These are phyloP conservation scores for Hirudo medicinalis DNA, from an alignment of 1,140 invertebrate species.

Conservation along the genomic window DNA sequence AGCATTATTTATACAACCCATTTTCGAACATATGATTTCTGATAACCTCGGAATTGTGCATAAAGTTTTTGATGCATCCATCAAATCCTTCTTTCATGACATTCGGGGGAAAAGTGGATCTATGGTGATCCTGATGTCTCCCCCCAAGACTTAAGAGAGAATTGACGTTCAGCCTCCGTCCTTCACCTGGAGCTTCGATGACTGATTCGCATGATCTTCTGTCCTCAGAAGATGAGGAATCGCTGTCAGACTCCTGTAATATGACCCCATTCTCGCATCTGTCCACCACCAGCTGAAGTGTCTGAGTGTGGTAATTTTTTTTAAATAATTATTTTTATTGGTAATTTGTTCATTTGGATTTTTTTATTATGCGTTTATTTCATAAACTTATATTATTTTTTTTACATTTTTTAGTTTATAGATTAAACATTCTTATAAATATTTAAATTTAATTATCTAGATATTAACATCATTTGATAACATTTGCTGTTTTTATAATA, in stretches of 20 bases:
- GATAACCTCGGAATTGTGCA: constrained; percentile 75
- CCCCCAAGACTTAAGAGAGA: constrained; percentile 85
- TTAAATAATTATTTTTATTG: no score
- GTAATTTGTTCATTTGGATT: no score
- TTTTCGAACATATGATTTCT: no score
- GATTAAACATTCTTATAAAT: no score
- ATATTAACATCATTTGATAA: no score
- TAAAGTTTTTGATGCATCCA: constrained; percentile 84
- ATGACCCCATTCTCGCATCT: constrained; percentile 67
- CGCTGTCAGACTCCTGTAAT: constrained; percentile 51
- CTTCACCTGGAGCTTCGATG: constrained; percentile 78
- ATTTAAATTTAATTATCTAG: no score
- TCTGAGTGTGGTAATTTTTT: neutral
- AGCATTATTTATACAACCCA: no score
- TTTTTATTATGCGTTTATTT: no score
- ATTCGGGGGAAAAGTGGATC: constrained; percentile 55
- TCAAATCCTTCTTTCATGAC: constrained; percentile 62
- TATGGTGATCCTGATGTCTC: constrained; percentile 74
- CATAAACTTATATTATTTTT: no score
- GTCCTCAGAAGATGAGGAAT: constrained; percentile 53
- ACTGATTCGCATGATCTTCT: constrained; percentile 72
- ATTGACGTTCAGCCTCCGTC: constrained; percentile 81
- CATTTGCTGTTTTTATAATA: no score
- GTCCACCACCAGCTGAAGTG: constrained; percentile 63
- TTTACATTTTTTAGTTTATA: no score